These are phyloP conservation scores for Hypocryptadius cinnamomeus DNA, from an alignment of 2,113 vertebrate species.

Conservation along the genomic window DNA sequence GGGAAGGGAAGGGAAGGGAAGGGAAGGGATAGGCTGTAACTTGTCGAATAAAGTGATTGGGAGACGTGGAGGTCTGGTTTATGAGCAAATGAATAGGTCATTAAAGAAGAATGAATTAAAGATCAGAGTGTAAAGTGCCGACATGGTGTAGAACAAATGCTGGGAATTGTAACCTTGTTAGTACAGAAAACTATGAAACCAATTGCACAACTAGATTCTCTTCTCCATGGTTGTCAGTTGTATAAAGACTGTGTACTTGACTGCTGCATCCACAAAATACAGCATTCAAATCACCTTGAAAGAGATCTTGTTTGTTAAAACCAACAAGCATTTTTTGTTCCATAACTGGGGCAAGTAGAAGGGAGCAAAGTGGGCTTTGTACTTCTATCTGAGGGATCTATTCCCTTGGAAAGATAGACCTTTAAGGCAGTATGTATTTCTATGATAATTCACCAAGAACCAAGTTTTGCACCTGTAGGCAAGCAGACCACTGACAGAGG, in stretches of 20 bases:
- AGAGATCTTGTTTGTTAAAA: neutral
- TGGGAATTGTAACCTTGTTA: neutral
- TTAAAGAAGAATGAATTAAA: constrained; percentile 23
- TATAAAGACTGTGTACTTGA: neutral
- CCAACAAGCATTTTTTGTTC: neutral
- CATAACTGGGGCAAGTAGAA: neutral
- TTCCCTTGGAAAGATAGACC: neutral
- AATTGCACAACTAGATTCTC: neutral
- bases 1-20: neutral
- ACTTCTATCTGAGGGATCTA: neutral
- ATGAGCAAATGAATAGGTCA: neutral
- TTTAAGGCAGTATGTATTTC: neutral
- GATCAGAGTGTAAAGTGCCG: neutral
- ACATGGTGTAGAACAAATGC: neutral
- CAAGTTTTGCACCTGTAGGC: neutral
- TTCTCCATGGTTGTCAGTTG: neutral
- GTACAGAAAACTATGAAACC: neutral
- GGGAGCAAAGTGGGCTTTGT: neutral
- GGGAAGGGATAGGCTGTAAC: neutral
- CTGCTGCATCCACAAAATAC: neutral
- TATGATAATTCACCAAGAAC: neutral
- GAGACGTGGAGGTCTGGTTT: neutral
- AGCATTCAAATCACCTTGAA: neutral
- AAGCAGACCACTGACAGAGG: neutral
- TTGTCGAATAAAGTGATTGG: neutral